phyloP scores from a whole-genome alignment of 2,113 vertebrate genomes.

The Riparia riparia region DNA sequence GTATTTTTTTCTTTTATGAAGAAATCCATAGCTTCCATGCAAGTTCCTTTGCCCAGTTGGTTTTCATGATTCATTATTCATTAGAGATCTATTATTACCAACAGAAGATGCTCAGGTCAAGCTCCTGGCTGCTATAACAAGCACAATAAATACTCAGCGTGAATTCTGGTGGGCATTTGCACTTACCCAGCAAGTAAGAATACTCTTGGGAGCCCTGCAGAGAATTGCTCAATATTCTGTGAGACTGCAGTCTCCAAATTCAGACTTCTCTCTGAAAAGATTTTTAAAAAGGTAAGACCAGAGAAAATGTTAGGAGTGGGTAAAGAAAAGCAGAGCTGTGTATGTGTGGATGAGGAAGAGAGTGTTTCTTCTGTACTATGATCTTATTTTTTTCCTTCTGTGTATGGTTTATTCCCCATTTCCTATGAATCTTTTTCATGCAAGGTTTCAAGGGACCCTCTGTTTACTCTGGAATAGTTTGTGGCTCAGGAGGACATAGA shows the following conservation, averaged over 20 bases:
- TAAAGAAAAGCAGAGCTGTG: background rate
- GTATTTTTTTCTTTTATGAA: background rate
- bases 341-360: background rate
- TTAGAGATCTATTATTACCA: background rate
- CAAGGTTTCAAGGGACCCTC: background rate
- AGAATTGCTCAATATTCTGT: background rate
- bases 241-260: background rate
- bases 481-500: background rate
- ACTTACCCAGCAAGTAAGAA: background rate
- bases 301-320: background rate
- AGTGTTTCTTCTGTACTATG: background rate
- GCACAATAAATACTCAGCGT: background rate
- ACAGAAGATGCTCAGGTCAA: background rate
- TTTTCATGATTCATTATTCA: background rate
- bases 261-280: background rate
- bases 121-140: background rate
- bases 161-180: background rate
- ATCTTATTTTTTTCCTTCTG: background rate
- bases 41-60: background rate
- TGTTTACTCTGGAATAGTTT: background rate
- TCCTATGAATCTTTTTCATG: rapidly evolving
- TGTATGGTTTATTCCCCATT: background rate
- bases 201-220: background rate
- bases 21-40: background rate
- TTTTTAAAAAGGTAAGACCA: background rate